Conservation (phyloP, 2,888 invertebrate genomes). For the Lasius fuliginosus region DNA sequence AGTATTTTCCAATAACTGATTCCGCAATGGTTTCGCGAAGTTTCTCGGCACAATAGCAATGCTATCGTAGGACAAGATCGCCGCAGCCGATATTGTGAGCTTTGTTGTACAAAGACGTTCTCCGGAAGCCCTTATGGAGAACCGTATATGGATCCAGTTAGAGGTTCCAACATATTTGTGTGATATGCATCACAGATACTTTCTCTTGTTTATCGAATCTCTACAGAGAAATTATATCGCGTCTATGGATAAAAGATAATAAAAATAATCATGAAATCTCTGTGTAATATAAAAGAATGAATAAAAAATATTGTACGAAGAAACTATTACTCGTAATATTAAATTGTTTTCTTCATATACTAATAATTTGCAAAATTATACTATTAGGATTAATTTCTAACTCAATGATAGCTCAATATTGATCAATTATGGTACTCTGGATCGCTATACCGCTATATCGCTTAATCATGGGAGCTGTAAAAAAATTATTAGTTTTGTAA, state of each 20-base stretch:
- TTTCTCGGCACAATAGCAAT: conserved; percentile 19
- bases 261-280: not conserved
- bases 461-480: not conserved
- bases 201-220: not conserved
- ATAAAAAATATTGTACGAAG: not conserved
- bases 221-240: not conserved
- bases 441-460: not conserved
- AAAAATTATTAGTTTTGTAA: not conserved
- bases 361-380: not conserved
- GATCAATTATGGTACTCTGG: not conserved
- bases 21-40: conserved; percentile 8
- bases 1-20: conserved; percentile 50
- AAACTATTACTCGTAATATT: not conserved
- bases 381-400: not conserved
- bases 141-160: conserved; percentile 14
- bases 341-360: not conserved
- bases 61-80: conserved; percentile 13
- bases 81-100: not conserved
- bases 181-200: not conserved
- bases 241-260: not conserved
- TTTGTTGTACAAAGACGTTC: conserved; percentile 15
- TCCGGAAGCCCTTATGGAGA: not conserved
- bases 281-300: not conserved
- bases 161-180: conserved; percentile 17
- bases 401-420: not conserved